Evolutionary conservation across 2,888 invertebrate species (phyloP).

Genomic region (Ecliptopera silaceata): DNA sequence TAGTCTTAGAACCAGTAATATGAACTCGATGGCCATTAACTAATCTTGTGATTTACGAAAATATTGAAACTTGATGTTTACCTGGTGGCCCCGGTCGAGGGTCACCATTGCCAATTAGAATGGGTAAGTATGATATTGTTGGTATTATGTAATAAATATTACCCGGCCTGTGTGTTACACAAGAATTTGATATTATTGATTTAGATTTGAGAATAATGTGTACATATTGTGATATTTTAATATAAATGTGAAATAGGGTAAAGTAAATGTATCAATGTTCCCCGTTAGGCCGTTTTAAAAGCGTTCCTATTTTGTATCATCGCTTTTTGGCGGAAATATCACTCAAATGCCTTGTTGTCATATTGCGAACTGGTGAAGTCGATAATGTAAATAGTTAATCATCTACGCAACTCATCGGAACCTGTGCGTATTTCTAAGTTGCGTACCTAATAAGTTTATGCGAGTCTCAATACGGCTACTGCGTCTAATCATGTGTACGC

Average conservation of each 20-base stretch:
- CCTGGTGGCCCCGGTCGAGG: constrained; percentile 30
- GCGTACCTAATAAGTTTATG: constrained; percentile 53
- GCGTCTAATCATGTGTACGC: constrained; percentile 66
- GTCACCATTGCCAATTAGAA: constrained; percentile 41
- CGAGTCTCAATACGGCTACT: constrained; percentile 61
- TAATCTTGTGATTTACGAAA: constrained; percentile 26
- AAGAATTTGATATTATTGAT: constrained; percentile 69
- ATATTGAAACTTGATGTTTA: constrained; percentile 7
- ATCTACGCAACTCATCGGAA: constrained; percentile 42
- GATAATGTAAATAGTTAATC: constrained; percentile 55
- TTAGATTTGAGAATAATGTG: constrained; percentile 71
- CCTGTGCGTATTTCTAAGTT: constrained; percentile 44
- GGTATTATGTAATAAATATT: constrained; percentile 43
- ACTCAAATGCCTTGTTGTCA: constrained; percentile 47
- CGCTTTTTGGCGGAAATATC: constrained; percentile 46
- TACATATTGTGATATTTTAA: constrained; percentile 83
- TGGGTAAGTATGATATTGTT: constrained; percentile 51
- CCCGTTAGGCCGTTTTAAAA: constrained; percentile 55
- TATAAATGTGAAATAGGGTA: constrained; percentile 76
- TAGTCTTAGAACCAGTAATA: constrained; percentile 33
- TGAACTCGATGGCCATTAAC: constrained; percentile 33
- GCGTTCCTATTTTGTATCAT: constrained; percentile 35
- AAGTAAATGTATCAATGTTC: constrained; percentile 63
- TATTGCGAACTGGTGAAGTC: constrained; percentile 42
- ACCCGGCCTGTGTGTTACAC: constrained; percentile 52